Evolutionary conservation across 2,797 vertebrate genomes (phyloP).

Genomic region (Sebastolobus altivelis): DNA sequence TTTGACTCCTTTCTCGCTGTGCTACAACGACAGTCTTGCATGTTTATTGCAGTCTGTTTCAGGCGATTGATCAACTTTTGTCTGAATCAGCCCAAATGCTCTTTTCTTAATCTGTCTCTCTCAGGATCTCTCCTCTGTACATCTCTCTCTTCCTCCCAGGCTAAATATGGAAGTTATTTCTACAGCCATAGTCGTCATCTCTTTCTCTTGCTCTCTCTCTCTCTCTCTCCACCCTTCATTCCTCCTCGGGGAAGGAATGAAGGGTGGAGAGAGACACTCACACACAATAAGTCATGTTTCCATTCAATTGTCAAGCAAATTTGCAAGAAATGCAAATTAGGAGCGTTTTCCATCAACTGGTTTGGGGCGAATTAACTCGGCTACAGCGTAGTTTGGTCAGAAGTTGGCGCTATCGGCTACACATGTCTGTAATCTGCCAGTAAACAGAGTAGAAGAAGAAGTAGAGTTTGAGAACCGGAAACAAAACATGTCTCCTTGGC

Average conservation of each 20-base stretch:
- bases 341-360: neutral
- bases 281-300: neutral
- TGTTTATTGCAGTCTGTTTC: neutral
- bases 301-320: neutral
- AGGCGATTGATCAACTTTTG: neutral
- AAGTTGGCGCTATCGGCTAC: neutral
- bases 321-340: neutral
- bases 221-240: slow-evolving; percentile 18
- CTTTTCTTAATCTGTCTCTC: slow-evolving; percentile 31
- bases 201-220: slow-evolving; percentile 6
- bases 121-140: slow-evolving; percentile 8
- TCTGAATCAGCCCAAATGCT: neutral
- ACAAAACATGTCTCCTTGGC: neutral
- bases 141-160: slow-evolving; percentile 53
- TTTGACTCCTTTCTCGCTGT: neutral
- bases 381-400: neutral
- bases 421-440: neutral
- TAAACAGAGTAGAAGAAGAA: neutral
- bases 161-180: slow-evolving; percentile 84
- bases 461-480: neutral
- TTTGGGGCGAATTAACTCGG: neutral
- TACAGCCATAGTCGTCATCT: slow-evolving; percentile 55
- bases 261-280: neutral
- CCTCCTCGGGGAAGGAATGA: slow-evolving; percentile 56
- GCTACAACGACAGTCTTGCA: neutral